Conservation (phyloP, 53 echinoderm and acorn worm species). For the Echinarachnius parma region DNA sequence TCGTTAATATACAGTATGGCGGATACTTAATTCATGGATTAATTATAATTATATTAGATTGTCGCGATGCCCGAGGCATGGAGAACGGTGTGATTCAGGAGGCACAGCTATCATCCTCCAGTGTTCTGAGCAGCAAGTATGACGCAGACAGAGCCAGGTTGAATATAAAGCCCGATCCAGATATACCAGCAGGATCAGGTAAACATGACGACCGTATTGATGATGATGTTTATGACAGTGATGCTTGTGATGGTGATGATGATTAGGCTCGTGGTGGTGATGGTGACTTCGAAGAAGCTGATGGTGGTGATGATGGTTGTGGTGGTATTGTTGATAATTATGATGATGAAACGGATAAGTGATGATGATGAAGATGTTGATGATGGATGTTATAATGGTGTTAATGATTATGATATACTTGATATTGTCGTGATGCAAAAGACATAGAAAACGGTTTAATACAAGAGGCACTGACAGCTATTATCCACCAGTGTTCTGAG, state of each 20-base stretch:
- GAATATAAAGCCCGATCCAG: slow-evolving; percentile 38
- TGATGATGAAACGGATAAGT: background rate
- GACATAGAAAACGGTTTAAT: too few species aligned
- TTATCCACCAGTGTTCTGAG: too few species aligned
- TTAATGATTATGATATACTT: background rate
- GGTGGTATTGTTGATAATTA: background rate
- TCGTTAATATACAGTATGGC: too few species aligned
- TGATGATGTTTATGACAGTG: too few species aligned
- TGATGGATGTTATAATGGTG: background rate
- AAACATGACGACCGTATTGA: background rate
- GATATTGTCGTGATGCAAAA: background rate
- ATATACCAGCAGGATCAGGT: slow-evolving; percentile 89
- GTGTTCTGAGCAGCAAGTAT: slow-evolving; percentile 32
- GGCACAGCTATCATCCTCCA: slow-evolving; percentile 60
- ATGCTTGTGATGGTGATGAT: background rate
- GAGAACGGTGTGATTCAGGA: slow-evolving; percentile 70
- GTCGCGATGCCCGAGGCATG: slow-evolving; percentile 69
- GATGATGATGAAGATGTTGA: background rate
- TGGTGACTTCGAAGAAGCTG: slow-evolving; percentile 11
- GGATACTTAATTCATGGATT: too few species aligned
- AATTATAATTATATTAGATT: too few species aligned
- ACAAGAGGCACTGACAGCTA: too few species aligned
- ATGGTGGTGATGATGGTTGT: slow-evolving; percentile 15
- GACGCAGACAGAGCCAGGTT: slow-evolving; percentile 70
- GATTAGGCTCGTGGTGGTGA: slow-evolving; percentile 5